phyloP scores from a whole-genome alignment of 2,113 vertebrate genomes.

The Aramus guarauna region DNA sequence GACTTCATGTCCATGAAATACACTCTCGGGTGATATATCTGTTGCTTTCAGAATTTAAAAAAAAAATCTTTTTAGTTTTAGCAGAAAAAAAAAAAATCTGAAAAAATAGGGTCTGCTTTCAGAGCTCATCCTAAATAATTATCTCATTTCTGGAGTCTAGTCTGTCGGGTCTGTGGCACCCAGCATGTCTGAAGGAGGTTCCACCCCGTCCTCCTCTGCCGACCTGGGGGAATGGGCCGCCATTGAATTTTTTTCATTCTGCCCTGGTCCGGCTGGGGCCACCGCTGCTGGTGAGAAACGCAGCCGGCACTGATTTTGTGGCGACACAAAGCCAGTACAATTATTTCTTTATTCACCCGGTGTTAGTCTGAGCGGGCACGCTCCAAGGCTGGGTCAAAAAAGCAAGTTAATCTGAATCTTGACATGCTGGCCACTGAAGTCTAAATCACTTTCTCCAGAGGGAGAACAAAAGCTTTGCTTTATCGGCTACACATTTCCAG shows the following conservation, averaged over 20 bases:
- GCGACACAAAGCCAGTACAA: not conserved
- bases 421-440: not conserved
- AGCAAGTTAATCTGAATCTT: not conserved
- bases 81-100: not conserved
- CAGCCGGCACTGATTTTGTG: not conserved
- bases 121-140: not conserved
- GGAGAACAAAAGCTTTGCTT: not conserved
- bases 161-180: not conserved
- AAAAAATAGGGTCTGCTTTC: not conserved
- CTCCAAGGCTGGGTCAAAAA: not conserved
- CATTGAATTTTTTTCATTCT: no score
- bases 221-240: fast-evolving
- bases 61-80: not conserved
- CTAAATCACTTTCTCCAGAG: not conserved
- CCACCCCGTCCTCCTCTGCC: not conserved
- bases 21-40: not conserved
- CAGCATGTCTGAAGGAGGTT: not conserved
- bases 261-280: not conserved
- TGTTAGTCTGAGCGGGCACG: not conserved
- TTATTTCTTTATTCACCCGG: not conserved
- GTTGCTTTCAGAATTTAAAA: not conserved
- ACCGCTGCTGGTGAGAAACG: not conserved
- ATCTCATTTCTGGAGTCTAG: not conserved
- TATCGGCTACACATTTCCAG: not conserved
- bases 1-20: not conserved